Conservation (phyloP, 2,888 invertebrate species). For the Alviniconcha strummeri region DNA sequence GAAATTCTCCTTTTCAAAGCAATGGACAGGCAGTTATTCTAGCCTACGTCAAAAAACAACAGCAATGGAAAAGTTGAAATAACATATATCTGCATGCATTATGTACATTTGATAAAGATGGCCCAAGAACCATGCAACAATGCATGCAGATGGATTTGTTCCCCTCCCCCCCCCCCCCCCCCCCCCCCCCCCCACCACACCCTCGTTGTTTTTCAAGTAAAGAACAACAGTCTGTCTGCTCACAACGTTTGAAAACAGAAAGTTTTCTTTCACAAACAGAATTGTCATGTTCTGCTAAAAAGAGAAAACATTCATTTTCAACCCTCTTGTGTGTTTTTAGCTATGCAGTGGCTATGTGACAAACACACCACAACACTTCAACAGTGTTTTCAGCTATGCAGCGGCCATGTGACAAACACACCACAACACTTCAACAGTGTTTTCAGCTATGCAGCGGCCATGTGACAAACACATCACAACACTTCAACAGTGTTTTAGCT, state of each 20-base stretch:
- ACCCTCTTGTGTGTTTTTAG: no score
- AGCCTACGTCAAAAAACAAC: not conserved
- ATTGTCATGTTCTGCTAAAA: no score
- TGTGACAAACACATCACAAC: no score
- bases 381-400: no score
- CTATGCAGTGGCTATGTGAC: no score
- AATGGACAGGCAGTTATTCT: not conserved
- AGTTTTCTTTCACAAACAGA: not conserved
- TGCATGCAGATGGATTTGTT: not conserved
- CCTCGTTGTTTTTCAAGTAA: not conserved
- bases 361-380: no score
- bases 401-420: no score
- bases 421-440: no score
- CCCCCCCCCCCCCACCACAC: not conserved
- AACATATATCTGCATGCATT: not conserved
- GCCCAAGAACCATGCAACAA: not conserved
- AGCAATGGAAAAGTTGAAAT: not conserved
- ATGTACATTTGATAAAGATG: not conserved
- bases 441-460: no score
- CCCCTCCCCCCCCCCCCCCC: not conserved
- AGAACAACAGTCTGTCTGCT: not conserved
- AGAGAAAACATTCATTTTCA: no score
- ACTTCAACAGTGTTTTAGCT: no score
- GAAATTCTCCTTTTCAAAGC: no score
- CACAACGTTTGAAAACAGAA: not conserved